Base-by-base conservation (phyloP, 2,797 vertebrate species). In the Sebastes flavidus region DNA sequence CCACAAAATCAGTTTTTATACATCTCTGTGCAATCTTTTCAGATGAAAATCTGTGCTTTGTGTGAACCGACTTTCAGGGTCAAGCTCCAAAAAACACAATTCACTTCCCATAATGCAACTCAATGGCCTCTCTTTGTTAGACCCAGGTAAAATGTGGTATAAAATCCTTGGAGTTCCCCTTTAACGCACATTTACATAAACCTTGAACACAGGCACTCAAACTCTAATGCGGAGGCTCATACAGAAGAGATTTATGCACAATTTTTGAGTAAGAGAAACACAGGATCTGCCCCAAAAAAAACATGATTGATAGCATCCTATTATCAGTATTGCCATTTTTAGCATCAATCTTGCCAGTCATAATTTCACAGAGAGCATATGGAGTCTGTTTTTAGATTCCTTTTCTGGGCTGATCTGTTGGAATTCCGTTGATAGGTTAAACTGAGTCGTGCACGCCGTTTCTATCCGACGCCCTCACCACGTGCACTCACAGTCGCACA, bases 401-500 rank as follows among this genome's bases (percentile, higher is more conserved):
- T 22, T 63, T 49, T 55, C 30, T 24, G 30, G 49, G 27, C 36
- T 4, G 2, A 42, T 68, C 24, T 12, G 24, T 66, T 42, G 29
- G 18, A 52, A 80, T 36, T 63, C 16, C 6, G 1, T 3, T 24
- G 32, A 18, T 2, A 14, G 27, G 38, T 75, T 70, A 18, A 75
- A 81, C 10, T 69, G 67, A 89, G 25, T 85, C 30, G 65, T 30
- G 12, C 27, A 38, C 55, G 59, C 2, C 2, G 3, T 42, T 1
- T 34, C 58, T 2, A 18, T 46, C 49, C n/a, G 20, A 54, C 42
- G 65, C 42, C 56, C 29, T 32, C 18, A 30, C 22, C 77, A 78
- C 7, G 22, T 78, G 46, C 42, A 34, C 24, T 36, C 65, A 65
- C 55, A 71, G 49, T 56, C 82, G 61, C 79, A 77, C 59, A 75